phyloP scores from a whole-genome alignment of 1,140 invertebrate species.

The Halotydeus destructor region DNA sequence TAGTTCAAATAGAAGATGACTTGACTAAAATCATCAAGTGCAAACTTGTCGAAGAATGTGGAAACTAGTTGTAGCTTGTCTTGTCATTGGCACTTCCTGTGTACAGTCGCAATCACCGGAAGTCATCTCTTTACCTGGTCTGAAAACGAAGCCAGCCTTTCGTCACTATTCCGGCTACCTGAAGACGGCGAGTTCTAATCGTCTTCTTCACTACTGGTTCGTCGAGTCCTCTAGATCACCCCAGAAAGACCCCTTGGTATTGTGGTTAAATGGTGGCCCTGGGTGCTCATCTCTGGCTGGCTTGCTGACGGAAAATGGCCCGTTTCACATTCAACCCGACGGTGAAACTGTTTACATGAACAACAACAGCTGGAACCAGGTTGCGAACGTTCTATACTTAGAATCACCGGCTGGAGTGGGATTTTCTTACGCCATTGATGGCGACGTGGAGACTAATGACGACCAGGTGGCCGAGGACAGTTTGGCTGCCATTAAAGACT shows the following conservation, averaged over 20 bases:
- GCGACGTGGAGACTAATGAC: conserved; percentile 29
- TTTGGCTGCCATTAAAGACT: conserved; percentile 27
- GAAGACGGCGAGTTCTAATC: conserved; percentile 15
- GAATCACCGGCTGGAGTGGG: conserved; percentile 35
- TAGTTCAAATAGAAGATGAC: too few species aligned
- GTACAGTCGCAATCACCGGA: too few species aligned
- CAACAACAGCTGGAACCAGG: conserved; percentile 31
- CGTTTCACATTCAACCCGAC: conserved; percentile 25
- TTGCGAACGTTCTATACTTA: conserved; percentile 48
- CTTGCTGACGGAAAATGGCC: conserved; percentile 31
- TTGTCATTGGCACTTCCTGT: too few species aligned
- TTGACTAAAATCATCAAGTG: too few species aligned
- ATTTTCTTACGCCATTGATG: conserved; percentile 30
- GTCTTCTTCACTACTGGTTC: conserved; percentile 27
- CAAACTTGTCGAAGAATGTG: too few species aligned
- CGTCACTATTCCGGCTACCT: conserved; percentile 22
- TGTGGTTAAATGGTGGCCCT: conserved; percentile 37
- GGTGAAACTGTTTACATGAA: conserved; percentile 26
- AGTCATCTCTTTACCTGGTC: conserved; percentile 21
- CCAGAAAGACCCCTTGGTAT: conserved; percentile 27
- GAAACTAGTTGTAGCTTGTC: too few species aligned
- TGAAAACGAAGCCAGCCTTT: conserved; percentile 15
- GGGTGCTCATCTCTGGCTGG: conserved; percentile 32
- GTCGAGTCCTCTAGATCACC: conserved; percentile 29
- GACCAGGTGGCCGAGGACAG: conserved; percentile 26